A percentile compares a stretch with the other conserved stretches of the same genome.
Conservation (phyloP, 2,888 invertebrate genomes). For the Zaprionus lineosus region DNA sequence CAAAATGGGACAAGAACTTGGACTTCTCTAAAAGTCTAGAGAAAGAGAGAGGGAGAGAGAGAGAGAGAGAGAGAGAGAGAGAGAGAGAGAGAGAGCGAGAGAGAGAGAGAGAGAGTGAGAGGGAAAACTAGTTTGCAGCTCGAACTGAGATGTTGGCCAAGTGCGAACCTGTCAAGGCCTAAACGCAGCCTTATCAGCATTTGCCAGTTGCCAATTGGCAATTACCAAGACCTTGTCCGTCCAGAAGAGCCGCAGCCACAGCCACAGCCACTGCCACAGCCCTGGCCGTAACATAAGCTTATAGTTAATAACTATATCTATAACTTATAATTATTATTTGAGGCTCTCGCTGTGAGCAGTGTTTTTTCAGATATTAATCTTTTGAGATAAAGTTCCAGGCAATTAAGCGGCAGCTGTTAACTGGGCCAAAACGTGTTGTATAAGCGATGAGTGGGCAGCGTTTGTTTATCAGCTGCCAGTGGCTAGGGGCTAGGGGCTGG, state of each 20-base stretch:
- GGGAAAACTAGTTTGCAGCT: conserved; percentile 31
- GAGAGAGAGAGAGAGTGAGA: not conserved
- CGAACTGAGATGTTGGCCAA: conserved; percentile 7
- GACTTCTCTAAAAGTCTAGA: not conserved
- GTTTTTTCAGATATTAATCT: too few relatives aligned
- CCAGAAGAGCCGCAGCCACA: too few relatives aligned
- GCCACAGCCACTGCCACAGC: too few relatives aligned
- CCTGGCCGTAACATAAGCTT: too few relatives aligned
- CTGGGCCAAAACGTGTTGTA: conserved; percentile 25
- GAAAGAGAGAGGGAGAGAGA: not conserved
- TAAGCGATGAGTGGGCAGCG: conserved; percentile 10
- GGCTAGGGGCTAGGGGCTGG: too few relatives aligned
- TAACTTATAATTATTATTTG: too few relatives aligned
- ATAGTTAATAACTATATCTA: too few relatives aligned
- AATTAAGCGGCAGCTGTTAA: conserved; percentile 25
- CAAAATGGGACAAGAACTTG: too few relatives aligned
- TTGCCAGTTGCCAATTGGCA: conserved; percentile 3
- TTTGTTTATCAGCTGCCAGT: conserved; percentile 21
- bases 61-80: not conserved
- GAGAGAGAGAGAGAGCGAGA: not conserved
- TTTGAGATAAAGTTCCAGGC: too few relatives aligned
- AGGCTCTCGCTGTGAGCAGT: too few relatives aligned
- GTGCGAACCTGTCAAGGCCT: not conserved
- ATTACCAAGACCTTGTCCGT: too few relatives aligned
- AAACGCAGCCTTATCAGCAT: conserved; percentile 1